These are phyloP conservation scores for Gnathonemus echidnorhynchus DNA, from an alignment of 2,113 vertebrate species.

Conservation along the genomic window DNA sequence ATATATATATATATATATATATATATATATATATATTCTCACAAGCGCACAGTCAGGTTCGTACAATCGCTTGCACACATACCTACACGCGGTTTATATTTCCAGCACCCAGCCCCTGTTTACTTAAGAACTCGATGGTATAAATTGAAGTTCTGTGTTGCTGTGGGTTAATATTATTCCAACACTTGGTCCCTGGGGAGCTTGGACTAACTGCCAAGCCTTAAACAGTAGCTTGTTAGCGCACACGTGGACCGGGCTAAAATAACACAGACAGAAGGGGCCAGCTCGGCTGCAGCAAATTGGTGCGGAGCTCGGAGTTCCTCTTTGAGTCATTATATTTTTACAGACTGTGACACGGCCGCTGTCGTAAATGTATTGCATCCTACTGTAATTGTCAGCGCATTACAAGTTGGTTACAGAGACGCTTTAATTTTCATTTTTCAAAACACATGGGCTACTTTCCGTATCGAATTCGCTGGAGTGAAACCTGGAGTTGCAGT, in stretches of 20 bases:
- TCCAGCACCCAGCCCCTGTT: slow-evolving; percentile 53
- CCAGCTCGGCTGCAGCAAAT: slow-evolving; percentile 13
- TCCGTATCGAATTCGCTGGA: neutral
- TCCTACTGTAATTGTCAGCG: neutral
- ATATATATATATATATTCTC: neutral
- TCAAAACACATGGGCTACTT: neutral
- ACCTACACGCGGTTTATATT: slow-evolving; percentile 43
- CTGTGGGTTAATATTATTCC: slow-evolving; percentile 47
- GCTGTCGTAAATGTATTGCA: slow-evolving; percentile 22
- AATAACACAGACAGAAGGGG: slow-evolving; percentile 25
- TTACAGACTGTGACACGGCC: slow-evolving; percentile 1
- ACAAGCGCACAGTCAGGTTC: slow-evolving; percentile 41
- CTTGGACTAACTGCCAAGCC: slow-evolving; percentile 54
- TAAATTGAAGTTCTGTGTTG: slow-evolving; percentile 56
- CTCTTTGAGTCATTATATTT: slow-evolving; percentile 4
- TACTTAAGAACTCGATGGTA: slow-evolving; percentile 49
- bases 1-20: neutral
- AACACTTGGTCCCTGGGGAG: slow-evolving; percentile 53
- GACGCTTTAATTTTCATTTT: neutral
- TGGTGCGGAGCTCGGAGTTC: slow-evolving; percentile 24
- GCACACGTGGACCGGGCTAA: slow-evolving; percentile 18
- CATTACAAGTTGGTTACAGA: neutral
- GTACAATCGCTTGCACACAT: slow-evolving; percentile 29
- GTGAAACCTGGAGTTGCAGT: neutral
- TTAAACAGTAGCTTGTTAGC: slow-evolving; percentile 54